A percentile compares a stretch with the other conserved stretches of the same genome.
These are phyloP conservation scores for Pteropus rufus DNA, from an alignment of 2,797 vertebrate species.

Conservation along the genomic window DNA sequence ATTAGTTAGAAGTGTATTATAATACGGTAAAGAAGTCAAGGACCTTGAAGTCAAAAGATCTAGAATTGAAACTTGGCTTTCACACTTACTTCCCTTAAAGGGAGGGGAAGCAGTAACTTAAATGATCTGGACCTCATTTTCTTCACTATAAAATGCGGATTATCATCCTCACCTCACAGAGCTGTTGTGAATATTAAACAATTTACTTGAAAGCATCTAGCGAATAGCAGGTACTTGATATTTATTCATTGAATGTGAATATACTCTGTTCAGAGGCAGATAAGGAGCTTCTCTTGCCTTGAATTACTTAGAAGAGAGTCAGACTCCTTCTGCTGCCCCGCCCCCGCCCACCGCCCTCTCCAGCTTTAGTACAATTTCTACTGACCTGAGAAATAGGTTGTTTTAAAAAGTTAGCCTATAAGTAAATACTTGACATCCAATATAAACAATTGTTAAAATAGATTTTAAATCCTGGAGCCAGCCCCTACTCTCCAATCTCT, in stretches of 20 bases:
- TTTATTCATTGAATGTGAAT: constrained; percentile 48
- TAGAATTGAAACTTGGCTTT: not conserved
- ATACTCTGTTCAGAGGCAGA: constrained; percentile 37
- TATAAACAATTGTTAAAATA: constrained; percentile 23
- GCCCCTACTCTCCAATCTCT: not conserved
- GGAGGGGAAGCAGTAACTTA: not conserved
- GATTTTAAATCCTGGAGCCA: not conserved
- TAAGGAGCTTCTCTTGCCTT: constrained; percentile 27
- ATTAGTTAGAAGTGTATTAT: not conserved
- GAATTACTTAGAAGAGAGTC: constrained; percentile 37
- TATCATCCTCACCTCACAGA: not conserved
- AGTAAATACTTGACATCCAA: not conserved
- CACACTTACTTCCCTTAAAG: not conserved
- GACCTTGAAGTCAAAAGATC: not conserved
- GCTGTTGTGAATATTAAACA: constrained; percentile 47
- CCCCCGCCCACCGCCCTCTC: not conserved
- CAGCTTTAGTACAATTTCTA: not conserved
- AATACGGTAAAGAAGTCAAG: not conserved
- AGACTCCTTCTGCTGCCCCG: not conserved
- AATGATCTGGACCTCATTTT: constrained; percentile 22
- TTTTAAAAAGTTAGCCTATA: constrained; percentile 20
- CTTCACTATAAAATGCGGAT: constrained; percentile 27
- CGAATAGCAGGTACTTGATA: constrained; percentile 30
- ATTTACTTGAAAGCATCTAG: constrained; percentile 53
- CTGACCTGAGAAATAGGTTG: constrained; percentile 34